Conservation (phyloP, 1,140 invertebrate species). For the Arion vulgaris region DNA sequence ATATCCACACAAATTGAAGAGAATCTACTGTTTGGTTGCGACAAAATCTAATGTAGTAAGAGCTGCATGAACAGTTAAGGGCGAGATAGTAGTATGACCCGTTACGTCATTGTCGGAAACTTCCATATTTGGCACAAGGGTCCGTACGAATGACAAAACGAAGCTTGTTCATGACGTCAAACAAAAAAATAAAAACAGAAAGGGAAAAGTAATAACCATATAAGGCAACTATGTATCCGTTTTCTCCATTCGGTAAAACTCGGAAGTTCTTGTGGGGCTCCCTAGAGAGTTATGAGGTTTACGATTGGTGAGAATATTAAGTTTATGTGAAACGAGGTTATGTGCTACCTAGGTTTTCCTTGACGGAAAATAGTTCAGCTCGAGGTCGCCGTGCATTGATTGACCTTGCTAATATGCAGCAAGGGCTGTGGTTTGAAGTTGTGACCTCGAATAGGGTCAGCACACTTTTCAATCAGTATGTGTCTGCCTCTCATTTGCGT, state of each 20-base stretch:
- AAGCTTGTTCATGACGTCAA: constrained; percentile 45
- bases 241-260: constrained; percentile 24
- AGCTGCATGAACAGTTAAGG: constrained; percentile 44
- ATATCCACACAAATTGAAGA: constrained; percentile 10
- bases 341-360: not conserved
- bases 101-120: constrained; percentile 49
- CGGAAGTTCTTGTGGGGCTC: constrained; percentile 24
- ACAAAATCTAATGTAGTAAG: constrained; percentile 39
- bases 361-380: not conserved
- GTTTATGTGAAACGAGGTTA: not conserved
- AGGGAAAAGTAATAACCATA: constrained; percentile 52
- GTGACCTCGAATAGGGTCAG: not conserved
- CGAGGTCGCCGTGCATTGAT: constrained; percentile 20
- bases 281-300: constrained; percentile 5
- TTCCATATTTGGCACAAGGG: constrained; percentile 62
- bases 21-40: constrained; percentile 8
- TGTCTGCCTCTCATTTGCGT: too few relatives aligned
- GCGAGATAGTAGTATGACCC: constrained; percentile 48
- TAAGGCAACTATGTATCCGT: constrained; percentile 46
- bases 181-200: constrained; percentile 30
- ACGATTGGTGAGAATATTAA: not conserved
- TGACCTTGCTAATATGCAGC: not conserved
- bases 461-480: not conserved
- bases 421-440: not conserved
- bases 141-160: constrained; percentile 43